Evolutionary conservation across 1,140 invertebrate species (phyloP).

Genomic region (Andricus grossulariae): DNA sequence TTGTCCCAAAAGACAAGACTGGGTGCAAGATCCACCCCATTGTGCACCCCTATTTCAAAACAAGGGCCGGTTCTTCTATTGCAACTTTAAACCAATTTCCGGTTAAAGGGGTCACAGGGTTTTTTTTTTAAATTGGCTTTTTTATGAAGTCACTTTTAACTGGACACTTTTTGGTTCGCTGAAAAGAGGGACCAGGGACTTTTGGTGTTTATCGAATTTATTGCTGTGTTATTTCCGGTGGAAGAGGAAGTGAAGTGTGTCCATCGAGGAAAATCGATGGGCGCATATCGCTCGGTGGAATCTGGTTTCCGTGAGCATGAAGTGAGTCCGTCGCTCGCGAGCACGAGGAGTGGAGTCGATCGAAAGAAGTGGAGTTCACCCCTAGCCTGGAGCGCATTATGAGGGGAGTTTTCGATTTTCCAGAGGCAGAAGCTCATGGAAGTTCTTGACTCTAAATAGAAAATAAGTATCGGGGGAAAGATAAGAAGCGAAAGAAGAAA

Average conservation of each 20-base stretch:
- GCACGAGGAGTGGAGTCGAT: constrained; percentile 10
- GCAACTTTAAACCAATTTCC: no score
- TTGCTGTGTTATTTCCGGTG: neutral
- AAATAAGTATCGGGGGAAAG: neutral
- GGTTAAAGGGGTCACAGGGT: no score
- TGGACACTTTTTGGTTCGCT: no score
- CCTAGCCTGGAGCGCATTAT: neutral
- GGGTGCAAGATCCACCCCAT: no score
- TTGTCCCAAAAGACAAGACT: no score
- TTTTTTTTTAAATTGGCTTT: no score
- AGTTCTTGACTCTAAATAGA: constrained; percentile 46
- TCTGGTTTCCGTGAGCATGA: constrained; percentile 13
- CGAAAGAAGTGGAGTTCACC: neutral
- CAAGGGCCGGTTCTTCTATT: no score
- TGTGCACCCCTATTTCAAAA: no score
- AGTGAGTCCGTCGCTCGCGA: neutral
- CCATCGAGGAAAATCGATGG: constrained; percentile 11
- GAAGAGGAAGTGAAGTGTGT: constrained; percentile 19
- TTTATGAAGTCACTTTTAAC: no score
- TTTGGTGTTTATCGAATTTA: neutral
- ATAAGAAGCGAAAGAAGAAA: neutral
- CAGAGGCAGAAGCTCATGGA: constrained; percentile 9
- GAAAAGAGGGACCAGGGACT: no score
- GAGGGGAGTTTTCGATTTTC: constrained; percentile 18
- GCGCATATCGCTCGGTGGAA: constrained; percentile 8